These are phyloP conservation scores for Asteroscopus sphinx DNA, from an alignment of 2,888 invertebrate genomes.

Conservation along the genomic window DNA sequence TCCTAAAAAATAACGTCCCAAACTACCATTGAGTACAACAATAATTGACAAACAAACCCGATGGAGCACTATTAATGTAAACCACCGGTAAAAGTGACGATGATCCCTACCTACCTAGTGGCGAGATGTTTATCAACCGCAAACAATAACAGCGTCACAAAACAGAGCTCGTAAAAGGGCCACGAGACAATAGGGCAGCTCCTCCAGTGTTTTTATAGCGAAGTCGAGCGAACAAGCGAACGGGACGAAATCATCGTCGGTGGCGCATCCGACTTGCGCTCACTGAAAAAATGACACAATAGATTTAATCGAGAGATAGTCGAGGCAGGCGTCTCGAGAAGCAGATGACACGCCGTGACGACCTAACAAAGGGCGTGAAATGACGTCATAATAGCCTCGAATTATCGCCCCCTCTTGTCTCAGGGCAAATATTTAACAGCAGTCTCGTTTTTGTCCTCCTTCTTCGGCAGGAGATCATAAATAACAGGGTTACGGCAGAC, in stretches of 20 bases:
- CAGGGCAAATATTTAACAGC: slow-evolving; percentile 89
- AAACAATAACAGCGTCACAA: slow-evolving; percentile 89
- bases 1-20: slow-evolving; percentile 71
- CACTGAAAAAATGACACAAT: slow-evolving; percentile 87
- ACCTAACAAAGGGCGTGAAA: slow-evolving; percentile 89
- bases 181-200: slow-evolving; percentile 87
- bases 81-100: slow-evolving; percentile 85
- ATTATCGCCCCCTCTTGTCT: slow-evolving; percentile 90
- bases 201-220: slow-evolving; percentile 85
- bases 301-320: slow-evolving; percentile 89
- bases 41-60: slow-evolving; percentile 82
- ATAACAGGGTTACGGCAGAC: slow-evolving; percentile 85
- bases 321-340: slow-evolving; percentile 87
- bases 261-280: slow-evolving; percentile 87
- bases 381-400: slow-evolving; percentile 90
- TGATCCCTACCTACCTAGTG: slow-evolving; percentile 88
- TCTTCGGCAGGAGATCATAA: slow-evolving; percentile 86
- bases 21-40: slow-evolving; percentile 72
- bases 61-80: slow-evolving; percentile 80
- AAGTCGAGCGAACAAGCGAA: slow-evolving; percentile 84
- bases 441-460: slow-evolving; percentile 85
- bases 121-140: slow-evolving; percentile 89
- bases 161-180: slow-evolving; percentile 87
- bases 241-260: slow-evolving; percentile 88
- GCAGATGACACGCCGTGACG: slow-evolving; percentile 89